A percentile compares a stretch with the other conserved stretches of the same genome.
These are phyloP conservation scores for Aphelocoma coerulescens DNA, from an alignment of 2,113 vertebrate species.

Conservation along the genomic window DNA sequence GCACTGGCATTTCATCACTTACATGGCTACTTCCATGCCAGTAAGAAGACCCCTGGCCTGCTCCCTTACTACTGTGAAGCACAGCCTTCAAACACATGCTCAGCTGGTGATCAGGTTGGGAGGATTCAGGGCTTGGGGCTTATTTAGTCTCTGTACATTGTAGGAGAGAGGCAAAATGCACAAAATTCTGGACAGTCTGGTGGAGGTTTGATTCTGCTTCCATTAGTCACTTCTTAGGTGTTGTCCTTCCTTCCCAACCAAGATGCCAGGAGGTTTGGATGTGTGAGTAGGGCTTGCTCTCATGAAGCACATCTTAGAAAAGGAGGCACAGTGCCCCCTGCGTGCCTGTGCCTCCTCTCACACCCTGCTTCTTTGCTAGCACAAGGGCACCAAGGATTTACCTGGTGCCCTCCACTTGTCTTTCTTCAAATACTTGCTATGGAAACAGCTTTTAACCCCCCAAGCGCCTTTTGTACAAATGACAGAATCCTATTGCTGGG, in stretches of 20 bases:
- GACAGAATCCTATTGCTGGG: background rate
- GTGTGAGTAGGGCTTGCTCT: background rate
- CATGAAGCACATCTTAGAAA: background rate
- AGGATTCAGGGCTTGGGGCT: fast-evolving
- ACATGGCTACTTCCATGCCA: background rate
- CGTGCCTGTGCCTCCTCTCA: background rate
- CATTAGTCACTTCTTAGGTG: background rate
- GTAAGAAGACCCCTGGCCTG: background rate
- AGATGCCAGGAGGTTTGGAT: background rate
- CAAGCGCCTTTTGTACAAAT: background rate
- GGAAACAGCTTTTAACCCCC: background rate
- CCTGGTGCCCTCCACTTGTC: background rate
- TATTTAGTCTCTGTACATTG: background rate
- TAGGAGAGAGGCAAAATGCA: background rate
- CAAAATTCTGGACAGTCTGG: background rate
- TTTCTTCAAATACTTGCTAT: background rate
- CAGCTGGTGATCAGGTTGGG: fast-evolving
- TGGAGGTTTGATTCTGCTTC: background rate
- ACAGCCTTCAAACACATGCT: background rate
- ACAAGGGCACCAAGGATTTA: background rate
- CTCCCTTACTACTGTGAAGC: background rate
- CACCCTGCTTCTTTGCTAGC: background rate
- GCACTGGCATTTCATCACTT: background rate
- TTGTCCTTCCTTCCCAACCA: background rate
- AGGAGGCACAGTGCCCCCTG: fast-evolving